These are phyloP conservation scores for roundworm (Caenorhabditis elegans) DNA, from an alignment of 1,140 invertebrate species.

Conservation along the genomic window DNA sequence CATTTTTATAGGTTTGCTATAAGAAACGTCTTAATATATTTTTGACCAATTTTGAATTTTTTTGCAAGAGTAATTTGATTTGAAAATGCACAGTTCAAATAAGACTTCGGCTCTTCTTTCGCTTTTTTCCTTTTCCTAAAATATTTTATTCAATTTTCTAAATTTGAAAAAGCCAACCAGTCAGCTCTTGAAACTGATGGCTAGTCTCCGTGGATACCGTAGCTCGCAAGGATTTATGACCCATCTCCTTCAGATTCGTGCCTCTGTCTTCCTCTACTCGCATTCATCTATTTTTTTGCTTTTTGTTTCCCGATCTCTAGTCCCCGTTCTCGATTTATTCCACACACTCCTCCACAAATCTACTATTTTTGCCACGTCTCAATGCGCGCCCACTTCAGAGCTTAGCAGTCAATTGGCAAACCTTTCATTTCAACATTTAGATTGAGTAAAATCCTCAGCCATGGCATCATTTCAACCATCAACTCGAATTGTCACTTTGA, in stretches of 20 bases:
- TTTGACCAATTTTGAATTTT: too few species aligned
- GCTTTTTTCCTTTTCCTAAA: not conserved
- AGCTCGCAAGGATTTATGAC: not conserved
- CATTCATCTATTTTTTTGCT: not conserved
- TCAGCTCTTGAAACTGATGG: not conserved
- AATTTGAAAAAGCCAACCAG: too few species aligned
- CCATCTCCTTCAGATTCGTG: not conserved
- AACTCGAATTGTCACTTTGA: not conserved
- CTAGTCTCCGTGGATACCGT: conserved; percentile 13
- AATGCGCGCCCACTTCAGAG: not conserved
- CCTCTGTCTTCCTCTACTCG: not conserved
- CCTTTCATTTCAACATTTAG: not conserved
- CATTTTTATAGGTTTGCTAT: too few species aligned
- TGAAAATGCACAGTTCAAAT: too few species aligned
- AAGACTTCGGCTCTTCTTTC: not conserved
- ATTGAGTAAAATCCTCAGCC: too few species aligned
- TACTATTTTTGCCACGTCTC: not conserved
- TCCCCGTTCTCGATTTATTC: not conserved
- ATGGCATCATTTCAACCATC: not conserved
- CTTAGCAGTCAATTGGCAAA: not conserved
- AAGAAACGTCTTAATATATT: too few species aligned
- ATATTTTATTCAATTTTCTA: too few species aligned
- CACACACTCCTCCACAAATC: not conserved
- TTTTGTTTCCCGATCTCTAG: not conserved
- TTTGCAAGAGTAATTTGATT: too few species aligned